These are phyloP conservation scores for Morone chrysops DNA, from an alignment of 2,113 vertebrate genomes.

Conservation along the genomic window DNA sequence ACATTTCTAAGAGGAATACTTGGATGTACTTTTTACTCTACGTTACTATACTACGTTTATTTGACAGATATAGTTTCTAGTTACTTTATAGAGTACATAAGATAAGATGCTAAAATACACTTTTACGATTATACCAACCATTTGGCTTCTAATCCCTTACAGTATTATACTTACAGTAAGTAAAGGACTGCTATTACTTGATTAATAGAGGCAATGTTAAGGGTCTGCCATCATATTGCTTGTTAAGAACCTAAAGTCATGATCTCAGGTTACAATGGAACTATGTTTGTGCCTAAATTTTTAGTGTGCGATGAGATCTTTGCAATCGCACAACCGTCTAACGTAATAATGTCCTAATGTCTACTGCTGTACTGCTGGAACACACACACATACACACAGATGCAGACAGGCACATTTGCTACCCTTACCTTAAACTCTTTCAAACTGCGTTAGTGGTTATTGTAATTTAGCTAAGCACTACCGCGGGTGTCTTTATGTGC, in stretches of 20 bases:
- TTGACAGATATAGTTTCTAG: neutral
- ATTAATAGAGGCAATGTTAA: too few species aligned
- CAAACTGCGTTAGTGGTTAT: slow-evolving; percentile 56
- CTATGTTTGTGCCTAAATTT: too few species aligned
- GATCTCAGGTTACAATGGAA: too few species aligned
- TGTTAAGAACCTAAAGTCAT: too few species aligned
- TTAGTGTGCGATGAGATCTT: too few species aligned
- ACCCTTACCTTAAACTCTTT: slow-evolving; percentile 61
- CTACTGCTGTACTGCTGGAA: slow-evolving; percentile 14
- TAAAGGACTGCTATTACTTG: too few species aligned
- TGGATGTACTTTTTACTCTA: neutral
- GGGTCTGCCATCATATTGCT: too few species aligned
- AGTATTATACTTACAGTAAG: too few species aligned
- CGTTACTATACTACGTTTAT: neutral
- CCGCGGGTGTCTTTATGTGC: slow-evolving; percentile 57
- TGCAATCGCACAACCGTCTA: too few species aligned
- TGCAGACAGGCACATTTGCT: slow-evolving; percentile 27
- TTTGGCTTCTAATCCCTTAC: too few species aligned
- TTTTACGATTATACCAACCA: too few species aligned
- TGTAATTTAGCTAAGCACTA: slow-evolving; percentile 59
- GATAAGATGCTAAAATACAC: too few species aligned
- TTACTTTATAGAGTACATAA: neutral
- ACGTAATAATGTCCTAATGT: neutral
- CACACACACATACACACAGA: slow-evolving; percentile 24
- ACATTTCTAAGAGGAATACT: neutral